phyloP scores from a whole-genome alignment of 2,113 vertebrate species.

The Octodon degus region DNA sequence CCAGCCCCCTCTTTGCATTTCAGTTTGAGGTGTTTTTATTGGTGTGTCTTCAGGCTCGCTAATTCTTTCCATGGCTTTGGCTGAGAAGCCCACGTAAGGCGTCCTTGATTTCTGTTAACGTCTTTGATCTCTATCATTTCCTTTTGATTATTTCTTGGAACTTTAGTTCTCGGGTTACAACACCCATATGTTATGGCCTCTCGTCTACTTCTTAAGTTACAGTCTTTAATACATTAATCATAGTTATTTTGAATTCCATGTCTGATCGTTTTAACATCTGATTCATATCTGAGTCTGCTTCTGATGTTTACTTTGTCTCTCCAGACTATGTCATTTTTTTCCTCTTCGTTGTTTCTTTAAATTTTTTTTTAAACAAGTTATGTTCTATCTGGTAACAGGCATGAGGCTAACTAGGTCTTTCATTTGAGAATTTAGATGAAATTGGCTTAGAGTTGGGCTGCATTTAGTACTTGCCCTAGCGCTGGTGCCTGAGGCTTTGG shows the following conservation, averaged over 20 bases:
- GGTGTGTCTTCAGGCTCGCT: neutral
- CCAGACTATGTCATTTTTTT: neutral
- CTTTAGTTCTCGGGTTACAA: neutral
- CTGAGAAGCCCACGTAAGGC: neutral
- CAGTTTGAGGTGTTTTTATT: neutral
- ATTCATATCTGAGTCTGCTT: neutral
- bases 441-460: neutral
- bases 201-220: neutral
- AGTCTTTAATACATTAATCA: neutral
- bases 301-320: neutral
- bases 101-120: neutral
- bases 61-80: neutral
- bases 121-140: conserved; percentile 5
- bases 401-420: neutral
- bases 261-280: neutral
- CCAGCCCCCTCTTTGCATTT: neutral
- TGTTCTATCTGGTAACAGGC: neutral
- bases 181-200: neutral
- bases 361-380: neutral
- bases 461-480: neutral
- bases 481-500: neutral
- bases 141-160: conserved; percentile 39
- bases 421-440: neutral
- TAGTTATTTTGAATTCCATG: neutral
- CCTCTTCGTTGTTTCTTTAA: neutral